Percentiles rank a stretch among this genome's conserved stretches.
phyloP scores from a whole-genome alignment of 2,113 vertebrate species.

The Stomatorhinus ivindoensis region DNA sequence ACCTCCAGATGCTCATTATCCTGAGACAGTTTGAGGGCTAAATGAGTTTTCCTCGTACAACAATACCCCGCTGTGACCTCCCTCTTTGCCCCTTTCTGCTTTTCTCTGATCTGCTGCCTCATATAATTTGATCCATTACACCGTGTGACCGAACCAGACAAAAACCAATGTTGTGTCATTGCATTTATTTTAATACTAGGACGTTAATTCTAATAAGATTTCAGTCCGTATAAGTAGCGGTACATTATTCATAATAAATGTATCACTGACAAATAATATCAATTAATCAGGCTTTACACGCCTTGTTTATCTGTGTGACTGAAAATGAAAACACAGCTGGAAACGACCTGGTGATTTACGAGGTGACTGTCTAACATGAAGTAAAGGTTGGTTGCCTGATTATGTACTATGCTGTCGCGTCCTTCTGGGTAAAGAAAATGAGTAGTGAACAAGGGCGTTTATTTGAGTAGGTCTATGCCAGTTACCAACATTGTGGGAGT shows the following conservation, averaged over 20 bases:
- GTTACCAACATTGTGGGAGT: neutral
- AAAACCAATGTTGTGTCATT: neutral
- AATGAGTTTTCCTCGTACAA: constrained; percentile 24
- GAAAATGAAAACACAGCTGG: neutral
- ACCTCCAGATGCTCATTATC: constrained; percentile 21
- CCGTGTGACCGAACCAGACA: neutral
- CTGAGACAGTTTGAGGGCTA: neutral
- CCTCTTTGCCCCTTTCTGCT: neutral
- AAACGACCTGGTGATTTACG: neutral
- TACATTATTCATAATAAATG: neutral
- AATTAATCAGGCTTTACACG: neutral
- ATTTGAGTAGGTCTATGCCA: neutral
- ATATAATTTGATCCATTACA: neutral
- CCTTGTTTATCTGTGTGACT: neutral
- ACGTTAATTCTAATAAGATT: neutral
- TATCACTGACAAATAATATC: neutral
- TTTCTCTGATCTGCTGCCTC: neutral
- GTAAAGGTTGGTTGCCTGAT: neutral
- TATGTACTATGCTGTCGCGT: neutral
- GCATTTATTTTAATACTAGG: neutral
- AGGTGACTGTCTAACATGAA: neutral
- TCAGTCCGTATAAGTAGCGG: neutral
- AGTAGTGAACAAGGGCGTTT: neutral
- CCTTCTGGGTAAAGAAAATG: neutral
- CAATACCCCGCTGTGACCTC: constrained; percentile 9